A percentile compares a stretch with the other conserved stretches of the same genome.
Evolutionary conservation across 2,888 invertebrate genomes (phyloP).

Genomic region (Acronicta alni): DNA sequence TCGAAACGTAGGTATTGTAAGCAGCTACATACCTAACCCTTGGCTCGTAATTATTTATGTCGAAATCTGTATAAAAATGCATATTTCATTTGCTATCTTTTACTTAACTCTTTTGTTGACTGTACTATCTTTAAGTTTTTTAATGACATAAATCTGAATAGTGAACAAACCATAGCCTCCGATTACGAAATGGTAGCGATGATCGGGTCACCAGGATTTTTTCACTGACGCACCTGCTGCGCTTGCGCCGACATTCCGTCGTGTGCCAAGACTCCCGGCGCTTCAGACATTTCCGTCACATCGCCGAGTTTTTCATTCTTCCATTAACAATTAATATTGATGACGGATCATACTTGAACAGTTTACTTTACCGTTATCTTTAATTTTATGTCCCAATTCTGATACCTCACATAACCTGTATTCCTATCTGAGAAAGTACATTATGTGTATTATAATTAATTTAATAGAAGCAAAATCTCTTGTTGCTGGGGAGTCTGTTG

Average conservation of each 20-base stretch:
- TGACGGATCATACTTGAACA: conserved; percentile 48
- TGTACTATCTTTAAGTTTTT: too few relatives aligned
- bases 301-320: conserved; percentile 51
- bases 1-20: too few relatives aligned
- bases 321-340: conserved; percentile 75
- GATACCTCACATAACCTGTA: background rate
- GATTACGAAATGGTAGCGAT: conserved; percentile 17
- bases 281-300: conserved; percentile 70
- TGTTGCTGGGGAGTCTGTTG: too few relatives aligned
- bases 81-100: too few relatives aligned
- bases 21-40: too few relatives aligned
- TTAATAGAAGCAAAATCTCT: too few relatives aligned
- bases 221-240: conserved; percentile 46
- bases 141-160: too few relatives aligned
- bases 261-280: conserved; percentile 66
- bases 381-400: conserved; percentile 11
- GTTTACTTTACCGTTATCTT: conserved; percentile 41
- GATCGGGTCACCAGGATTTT: conserved; percentile 38
- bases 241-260: conserved; percentile 71
- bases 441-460: background rate
- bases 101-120: too few relatives aligned
- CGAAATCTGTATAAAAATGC: too few relatives aligned
- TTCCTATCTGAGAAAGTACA: background rate
- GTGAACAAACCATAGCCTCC: background rate
- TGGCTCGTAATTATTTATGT: too few relatives aligned